Evolutionary conservation across 1,140 invertebrate species (phyloP).

Genomic region (Pachyrhynchus sulphureomaculatus): DNA sequence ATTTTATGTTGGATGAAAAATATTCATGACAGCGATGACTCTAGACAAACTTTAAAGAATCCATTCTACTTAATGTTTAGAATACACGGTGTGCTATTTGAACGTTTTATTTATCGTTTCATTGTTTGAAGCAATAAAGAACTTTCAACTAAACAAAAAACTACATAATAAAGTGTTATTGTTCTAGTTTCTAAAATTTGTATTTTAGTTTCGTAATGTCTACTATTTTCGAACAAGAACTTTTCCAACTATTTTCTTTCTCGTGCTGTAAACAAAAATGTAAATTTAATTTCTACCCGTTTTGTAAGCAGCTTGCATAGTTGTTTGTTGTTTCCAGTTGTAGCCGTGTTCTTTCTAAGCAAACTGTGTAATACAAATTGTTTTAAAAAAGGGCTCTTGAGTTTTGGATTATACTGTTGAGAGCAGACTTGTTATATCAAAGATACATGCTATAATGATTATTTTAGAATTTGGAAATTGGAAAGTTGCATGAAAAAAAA

Average conservation of each 20-base stretch:
- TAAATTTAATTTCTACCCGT: slow-evolving; percentile 22
- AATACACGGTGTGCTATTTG: too few relatives aligned
- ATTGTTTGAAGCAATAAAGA: neutral
- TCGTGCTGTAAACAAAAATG: slow-evolving; percentile 21
- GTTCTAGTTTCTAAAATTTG: slow-evolving; percentile 8
- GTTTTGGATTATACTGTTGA: too few relatives aligned
- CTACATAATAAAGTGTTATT: slow-evolving; percentile 15
- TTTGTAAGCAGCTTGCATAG: slow-evolving; percentile 19
- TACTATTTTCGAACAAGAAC: slow-evolving; percentile 3
- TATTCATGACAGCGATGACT: too few relatives aligned
- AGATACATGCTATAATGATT: too few relatives aligned
- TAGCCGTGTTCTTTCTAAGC: slow-evolving; percentile 5
- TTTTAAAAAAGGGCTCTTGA: slow-evolving; percentile 4
- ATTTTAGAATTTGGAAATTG: too few relatives aligned
- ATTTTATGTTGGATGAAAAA: too few relatives aligned
- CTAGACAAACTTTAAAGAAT: too few relatives aligned
- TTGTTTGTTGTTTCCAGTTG: slow-evolving; percentile 13
- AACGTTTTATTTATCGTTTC: too few relatives aligned
- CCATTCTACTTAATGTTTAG: too few relatives aligned
- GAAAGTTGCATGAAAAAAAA: too few relatives aligned
- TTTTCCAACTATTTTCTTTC: slow-evolving; percentile 17
- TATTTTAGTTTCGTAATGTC: slow-evolving; percentile 8
- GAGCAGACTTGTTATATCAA: too few relatives aligned
- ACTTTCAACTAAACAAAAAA: neutral
- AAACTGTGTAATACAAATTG: slow-evolving; percentile 14